These are phyloP conservation scores for Neodontobutis hainanensis DNA, from an alignment of 2,113 vertebrate genomes.

Conservation along the genomic window DNA sequence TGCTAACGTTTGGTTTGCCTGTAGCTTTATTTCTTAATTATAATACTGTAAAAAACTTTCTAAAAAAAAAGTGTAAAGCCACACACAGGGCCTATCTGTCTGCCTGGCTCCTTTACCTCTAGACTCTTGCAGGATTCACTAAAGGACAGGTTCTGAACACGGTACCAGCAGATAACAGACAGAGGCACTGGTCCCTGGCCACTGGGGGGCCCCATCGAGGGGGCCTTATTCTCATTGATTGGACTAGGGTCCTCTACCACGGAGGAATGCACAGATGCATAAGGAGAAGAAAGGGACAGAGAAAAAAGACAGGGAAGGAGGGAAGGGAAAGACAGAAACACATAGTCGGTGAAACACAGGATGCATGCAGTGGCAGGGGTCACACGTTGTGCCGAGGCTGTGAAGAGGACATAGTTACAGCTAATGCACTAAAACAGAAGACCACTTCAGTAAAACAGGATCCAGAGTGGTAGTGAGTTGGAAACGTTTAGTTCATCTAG, in stretches of 20 bases:
- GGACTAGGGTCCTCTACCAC: constrained; percentile 85
- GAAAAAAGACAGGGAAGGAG: constrained; percentile 66
- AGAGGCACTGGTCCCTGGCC: constrained; percentile 84
- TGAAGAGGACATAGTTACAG: constrained; percentile 67
- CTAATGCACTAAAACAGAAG: constrained; percentile 62
- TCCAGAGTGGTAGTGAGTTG: constrained; percentile 39
- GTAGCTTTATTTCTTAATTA: too few species aligned
- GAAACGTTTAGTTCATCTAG: constrained; percentile 51
- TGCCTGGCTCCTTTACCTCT: constrained; percentile 84
- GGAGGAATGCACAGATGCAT: constrained; percentile 69
- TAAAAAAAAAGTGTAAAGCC: neutral
- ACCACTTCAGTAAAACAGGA: constrained; percentile 43
- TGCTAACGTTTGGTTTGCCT: too few species aligned
- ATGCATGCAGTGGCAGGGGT: constrained; percentile 68
- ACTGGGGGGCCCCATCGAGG: constrained; percentile 81
- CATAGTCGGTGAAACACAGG: constrained; percentile 74
- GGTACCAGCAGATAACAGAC: constrained; percentile 86
- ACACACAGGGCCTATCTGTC: constrained; percentile 54
- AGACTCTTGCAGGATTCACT: constrained; percentile 86
- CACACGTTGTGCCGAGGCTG: constrained; percentile 69
- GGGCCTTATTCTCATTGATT: constrained; percentile 82
- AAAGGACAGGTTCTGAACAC: constrained; percentile 87
- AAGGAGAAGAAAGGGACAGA: constrained; percentile 55
- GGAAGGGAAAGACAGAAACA: constrained; percentile 62
- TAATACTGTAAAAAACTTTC: too few species aligned